Evolutionary conservation across 2,888 invertebrate genomes (phyloP).

Genomic region (Ametastegia equiseti): DNA sequence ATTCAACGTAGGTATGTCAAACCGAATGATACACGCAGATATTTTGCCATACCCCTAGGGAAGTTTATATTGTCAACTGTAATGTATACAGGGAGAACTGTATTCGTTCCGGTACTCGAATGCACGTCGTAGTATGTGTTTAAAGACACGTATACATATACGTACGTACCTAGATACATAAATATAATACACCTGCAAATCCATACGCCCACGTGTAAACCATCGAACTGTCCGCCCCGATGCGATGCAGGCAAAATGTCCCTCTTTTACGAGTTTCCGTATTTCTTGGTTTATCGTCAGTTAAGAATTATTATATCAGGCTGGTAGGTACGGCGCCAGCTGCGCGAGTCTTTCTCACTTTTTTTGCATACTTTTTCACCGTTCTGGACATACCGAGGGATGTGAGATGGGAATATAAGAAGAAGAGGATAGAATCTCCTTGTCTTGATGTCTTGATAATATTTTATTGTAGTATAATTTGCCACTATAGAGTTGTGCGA

Average conservation of each 20-base stretch:
- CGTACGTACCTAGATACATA: too few species aligned
- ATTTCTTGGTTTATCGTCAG: not conserved
- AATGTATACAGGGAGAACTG: not conserved
- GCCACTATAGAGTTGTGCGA: too few species aligned
- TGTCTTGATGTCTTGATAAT: too few species aligned
- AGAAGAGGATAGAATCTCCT: too few species aligned
- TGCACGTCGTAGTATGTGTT: not conserved
- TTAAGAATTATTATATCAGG: slow-evolving; percentile 17
- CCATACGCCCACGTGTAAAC: not conserved
- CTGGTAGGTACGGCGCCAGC: slow-evolving; percentile 22
- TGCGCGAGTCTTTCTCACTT: not conserved
- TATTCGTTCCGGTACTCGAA: not conserved
- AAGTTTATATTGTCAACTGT: not conserved
- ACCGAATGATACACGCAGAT: not conserved
- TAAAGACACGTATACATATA: not conserved
- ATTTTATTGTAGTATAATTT: too few species aligned
- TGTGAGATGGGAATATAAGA: too few species aligned
- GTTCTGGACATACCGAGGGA: not conserved
- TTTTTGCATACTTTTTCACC: not conserved
- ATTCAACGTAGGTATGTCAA: too few species aligned
- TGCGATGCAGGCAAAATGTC: not conserved
- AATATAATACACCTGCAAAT: too few species aligned
- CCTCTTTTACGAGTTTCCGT: not conserved
- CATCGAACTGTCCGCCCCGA: slow-evolving; percentile 1
- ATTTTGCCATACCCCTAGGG: not conserved